These are phyloP conservation scores for Ormyrus rosae DNA, from an alignment of 2,888 invertebrate species.

Conservation along the genomic window DNA sequence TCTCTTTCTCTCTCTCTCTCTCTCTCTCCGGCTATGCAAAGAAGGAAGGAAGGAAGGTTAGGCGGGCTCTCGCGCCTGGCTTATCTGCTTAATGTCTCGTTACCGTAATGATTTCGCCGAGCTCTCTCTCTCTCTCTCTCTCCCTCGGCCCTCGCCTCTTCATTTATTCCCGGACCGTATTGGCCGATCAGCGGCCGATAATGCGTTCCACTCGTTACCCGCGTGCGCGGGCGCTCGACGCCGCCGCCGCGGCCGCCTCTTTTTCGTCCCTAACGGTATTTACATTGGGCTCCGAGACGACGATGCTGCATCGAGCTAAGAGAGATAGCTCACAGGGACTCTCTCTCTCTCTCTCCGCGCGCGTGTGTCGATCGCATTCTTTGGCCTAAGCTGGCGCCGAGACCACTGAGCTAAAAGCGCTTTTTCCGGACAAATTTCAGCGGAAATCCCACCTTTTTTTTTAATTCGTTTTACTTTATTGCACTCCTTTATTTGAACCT, in stretches of 20 bases:
- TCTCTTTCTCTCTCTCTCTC: too few species aligned
- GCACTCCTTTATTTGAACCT: too few species aligned
- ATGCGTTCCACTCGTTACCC: conserved; percentile 59
- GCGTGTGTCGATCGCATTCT: too few species aligned
- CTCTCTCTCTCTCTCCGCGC: too few species aligned
- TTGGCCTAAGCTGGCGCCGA: too few species aligned
- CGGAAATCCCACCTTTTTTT: too few species aligned
- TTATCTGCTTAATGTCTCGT: conserved; percentile 69
- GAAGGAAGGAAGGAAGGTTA: conserved; percentile 35
- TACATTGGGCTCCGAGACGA: not conserved
- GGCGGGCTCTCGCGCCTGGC: conserved; percentile 59
- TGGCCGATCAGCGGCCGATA: conserved; percentile 65
- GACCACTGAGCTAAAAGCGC: too few species aligned
- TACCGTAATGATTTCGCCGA: conserved; percentile 58
- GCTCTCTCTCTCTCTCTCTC: not conserved
- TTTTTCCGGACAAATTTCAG: too few species aligned
- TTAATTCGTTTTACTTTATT: too few species aligned
- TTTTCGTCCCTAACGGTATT: not conserved
- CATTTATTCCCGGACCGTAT: conserved; percentile 67
- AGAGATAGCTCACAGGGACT: too few species aligned
- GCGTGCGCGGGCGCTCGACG: too few species aligned
- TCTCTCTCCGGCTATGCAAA: not conserved
- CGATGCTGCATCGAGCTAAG: not conserved
- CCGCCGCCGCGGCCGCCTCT: not conserved
- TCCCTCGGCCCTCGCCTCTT: conserved; percentile 63